A percentile compares a stretch with the other conserved stretches of the same genome.
These are phyloP conservation scores for Manis crassicaudata DNA, from an alignment of 2,797 vertebrate genomes.

Conservation along the genomic window DNA sequence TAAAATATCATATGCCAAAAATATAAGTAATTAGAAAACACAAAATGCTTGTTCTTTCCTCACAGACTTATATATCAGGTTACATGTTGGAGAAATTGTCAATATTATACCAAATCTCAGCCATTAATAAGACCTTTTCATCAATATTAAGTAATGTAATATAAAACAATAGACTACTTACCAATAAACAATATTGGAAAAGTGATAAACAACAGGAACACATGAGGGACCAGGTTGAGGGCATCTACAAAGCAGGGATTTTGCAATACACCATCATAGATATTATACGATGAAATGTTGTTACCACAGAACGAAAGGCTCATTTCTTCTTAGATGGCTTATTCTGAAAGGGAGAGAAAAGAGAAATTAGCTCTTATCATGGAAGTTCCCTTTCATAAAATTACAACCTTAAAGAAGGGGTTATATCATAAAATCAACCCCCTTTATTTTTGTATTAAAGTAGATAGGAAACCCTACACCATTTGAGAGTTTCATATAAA, in stretches of 20 bases:
- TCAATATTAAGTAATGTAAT: neutral
- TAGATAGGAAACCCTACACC: neutral
- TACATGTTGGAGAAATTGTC: neutral
- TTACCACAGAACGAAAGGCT: conserved; percentile 94
- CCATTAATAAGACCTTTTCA: neutral
- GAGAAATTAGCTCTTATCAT: neutral
- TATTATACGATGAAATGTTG: conserved; percentile 89
- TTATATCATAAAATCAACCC: neutral
- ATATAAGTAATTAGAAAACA: neutral
- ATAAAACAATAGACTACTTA: conserved; percentile 82
- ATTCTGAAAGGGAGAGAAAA: conserved; percentile 53
- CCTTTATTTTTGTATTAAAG: neutral
- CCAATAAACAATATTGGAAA: conserved; percentile 99
- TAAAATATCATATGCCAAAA: neutral
- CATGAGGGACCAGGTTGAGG: conserved; percentile 97
- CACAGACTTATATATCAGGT: neutral
- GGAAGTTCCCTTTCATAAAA: conserved; percentile 1
- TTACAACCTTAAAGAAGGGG: neutral
- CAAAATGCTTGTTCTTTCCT: neutral
- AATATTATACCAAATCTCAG: neutral
- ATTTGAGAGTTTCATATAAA: neutral
- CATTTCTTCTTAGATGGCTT: conserved; percentile 84
- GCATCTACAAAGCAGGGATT: conserved; percentile 98
- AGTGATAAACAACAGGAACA: conserved; percentile 98
- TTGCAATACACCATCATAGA: conserved; percentile 90